phyloP scores from a whole-genome alignment of 2,113 vertebrate genomes.

The Isurus oxyrinchus region DNA sequence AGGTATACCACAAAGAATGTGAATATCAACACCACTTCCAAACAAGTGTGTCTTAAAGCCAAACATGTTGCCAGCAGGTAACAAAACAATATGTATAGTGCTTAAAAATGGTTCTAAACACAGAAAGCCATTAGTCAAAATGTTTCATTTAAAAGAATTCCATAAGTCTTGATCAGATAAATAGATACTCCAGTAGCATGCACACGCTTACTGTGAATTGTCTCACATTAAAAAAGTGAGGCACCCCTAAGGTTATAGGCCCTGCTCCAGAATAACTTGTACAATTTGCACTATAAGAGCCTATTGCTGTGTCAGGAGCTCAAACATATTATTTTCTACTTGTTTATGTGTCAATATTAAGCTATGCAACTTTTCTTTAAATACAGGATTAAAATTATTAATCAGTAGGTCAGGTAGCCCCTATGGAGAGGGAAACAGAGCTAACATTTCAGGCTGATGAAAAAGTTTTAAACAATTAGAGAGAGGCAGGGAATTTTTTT shows the following conservation, averaged over 20 bases:
- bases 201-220: not conserved
- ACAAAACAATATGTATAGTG: not conserved
- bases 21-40: not conserved
- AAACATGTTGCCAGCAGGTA: not conserved
- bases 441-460: not conserved
- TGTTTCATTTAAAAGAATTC: not conserved
- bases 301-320: not conserved
- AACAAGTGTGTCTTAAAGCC: not conserved
- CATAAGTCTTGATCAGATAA: not conserved
- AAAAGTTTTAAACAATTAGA: not conserved
- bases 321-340: not conserved
- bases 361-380: not conserved
- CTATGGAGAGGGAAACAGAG: not conserved
- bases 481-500: not conserved
- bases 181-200: not conserved
- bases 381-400: not conserved
- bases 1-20: constrained; percentile 21
- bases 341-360: not conserved
- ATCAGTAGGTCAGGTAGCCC: not conserved
- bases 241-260: not conserved
- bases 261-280: not conserved
- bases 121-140: not conserved
- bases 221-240: not conserved
- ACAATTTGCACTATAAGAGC: not conserved
- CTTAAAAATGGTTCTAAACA: not conserved